Evolutionary conservation across 1,140 invertebrate species (phyloP), one percentile per base, ranked within the genome.

Genomic region (Liolophura sinensis): DNA sequence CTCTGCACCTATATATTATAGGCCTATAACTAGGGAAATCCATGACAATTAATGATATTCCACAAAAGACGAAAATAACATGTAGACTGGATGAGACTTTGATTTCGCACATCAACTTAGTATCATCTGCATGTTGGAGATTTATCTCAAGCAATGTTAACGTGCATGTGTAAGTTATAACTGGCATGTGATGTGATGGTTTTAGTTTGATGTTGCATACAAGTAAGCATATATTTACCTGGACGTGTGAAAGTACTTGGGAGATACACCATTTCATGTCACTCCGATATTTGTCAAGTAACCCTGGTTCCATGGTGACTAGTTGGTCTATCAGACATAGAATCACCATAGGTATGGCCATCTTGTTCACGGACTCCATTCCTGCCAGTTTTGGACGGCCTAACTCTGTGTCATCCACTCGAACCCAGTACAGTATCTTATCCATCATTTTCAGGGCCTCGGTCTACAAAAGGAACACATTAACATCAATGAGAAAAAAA

Each of bases 261-360:
- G 60, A 15, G 0, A 78, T n/a, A 60, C 73, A 75, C 74, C 76
- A 77, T 12, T 73, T 67, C 15, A 60, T 60, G 4, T 73, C 52
- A 24, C 75, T 71, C 1, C 51, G 59, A 55, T 76, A 79, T 6
- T 62, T 66, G 9, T 49, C 62, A 18, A 59, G 27, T 7, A 73
- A 55, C 6, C 54, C 49, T 11, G 64, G 58, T 58, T 78, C 73
- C 68, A 75, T 68, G 3, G 60, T 71, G 51, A 67, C 68, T 57
- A 81, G 46, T 59, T 79, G 72, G 40, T 73, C 72, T 9, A 75
- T 68, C 18, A 73, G 62, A 55, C 71, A 73, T 4, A 81, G 63
- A 0, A 79, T 60, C 73, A 81, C 77, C 78, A 81, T 79, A 15
- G 78, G 78, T 56, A 78, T 72, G 14, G 73, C 75, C n/a, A 81